phyloP scores from a whole-genome alignment of 2,888 invertebrate genomes.

The Amphiduros pacificus region DNA sequence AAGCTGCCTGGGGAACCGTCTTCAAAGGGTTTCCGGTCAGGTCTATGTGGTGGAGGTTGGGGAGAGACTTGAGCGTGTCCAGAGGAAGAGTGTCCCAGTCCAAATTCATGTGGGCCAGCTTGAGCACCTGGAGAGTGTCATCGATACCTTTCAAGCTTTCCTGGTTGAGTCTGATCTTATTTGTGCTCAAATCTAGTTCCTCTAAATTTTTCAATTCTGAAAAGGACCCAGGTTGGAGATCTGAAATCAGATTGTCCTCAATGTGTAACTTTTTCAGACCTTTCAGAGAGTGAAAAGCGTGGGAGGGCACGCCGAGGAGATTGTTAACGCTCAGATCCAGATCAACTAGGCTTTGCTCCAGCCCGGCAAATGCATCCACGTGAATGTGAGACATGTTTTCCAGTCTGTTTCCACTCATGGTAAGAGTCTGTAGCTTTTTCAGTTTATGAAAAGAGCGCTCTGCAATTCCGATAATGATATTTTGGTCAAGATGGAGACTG shows the following conservation, averaged over 20 bases:
- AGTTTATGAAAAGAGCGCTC: background rate
- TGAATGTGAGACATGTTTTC: background rate
- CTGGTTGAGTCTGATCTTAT: background rate
- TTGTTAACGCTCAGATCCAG: background rate
- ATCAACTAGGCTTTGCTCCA: background rate
- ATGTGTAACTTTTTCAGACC: background rate
- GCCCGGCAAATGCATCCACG: background rate
- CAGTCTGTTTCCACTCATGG: background rate
- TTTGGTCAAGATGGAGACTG: background rate
- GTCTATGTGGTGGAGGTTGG: background rate
- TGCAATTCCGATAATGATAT: background rate
- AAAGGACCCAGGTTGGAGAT: background rate
- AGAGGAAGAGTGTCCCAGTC: background rate
- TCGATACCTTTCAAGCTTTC: background rate
- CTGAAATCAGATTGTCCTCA: background rate
- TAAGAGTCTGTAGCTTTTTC: background rate
- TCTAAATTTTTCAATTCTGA: background rate
- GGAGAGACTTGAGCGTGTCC: background rate
- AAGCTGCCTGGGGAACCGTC: background rate
- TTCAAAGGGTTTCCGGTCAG: conserved; percentile 3
- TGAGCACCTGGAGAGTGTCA: background rate
- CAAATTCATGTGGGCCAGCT: background rate
- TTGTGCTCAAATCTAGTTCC: background rate
- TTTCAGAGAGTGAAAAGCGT: background rate
- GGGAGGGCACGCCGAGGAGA: background rate